Evolutionary conservation across 2,888 invertebrate species (phyloP).

Genomic region (Papilio elwesi): DNA sequence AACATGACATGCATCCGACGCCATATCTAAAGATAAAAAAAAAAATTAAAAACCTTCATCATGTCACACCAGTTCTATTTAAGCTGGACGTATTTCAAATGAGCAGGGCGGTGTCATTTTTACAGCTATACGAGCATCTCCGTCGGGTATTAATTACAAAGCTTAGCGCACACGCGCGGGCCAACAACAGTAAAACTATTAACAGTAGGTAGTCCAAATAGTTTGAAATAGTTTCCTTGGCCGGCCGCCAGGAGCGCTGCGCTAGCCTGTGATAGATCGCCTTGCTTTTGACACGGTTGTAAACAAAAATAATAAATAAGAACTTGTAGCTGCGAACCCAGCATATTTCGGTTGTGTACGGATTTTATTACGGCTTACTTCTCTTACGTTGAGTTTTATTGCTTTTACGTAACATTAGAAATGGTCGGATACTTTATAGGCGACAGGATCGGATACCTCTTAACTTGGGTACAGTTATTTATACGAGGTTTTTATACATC

Average conservation of each 20-base stretch:
- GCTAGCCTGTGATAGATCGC: conserved; percentile 66
- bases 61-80: conserved; percentile 53
- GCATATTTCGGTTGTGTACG: conserved; percentile 63
- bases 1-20: conserved; percentile 41
- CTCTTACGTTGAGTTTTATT: conserved; percentile 65
- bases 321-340: conserved; percentile 46
- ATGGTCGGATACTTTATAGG: conserved; percentile 52
- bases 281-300: conserved; percentile 73
- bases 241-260: conserved; percentile 68
- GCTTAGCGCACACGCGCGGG: conserved; percentile 62
- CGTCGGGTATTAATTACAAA: conserved; percentile 68
- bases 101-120: conserved; percentile 56
- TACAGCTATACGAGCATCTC: conserved; percentile 57
- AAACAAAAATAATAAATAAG: conserved; percentile 79
- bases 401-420: conserved; percentile 67
- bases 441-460: conserved; percentile 47
- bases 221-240: conserved; percentile 78
- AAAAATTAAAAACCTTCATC: conserved; percentile 41
- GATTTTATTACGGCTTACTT: conserved; percentile 66
- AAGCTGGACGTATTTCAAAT: conserved; percentile 53
- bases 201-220: conserved; percentile 65
- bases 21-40: conserved; percentile 40
- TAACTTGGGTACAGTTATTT: conserved; percentile 31
- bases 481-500: conserved; percentile 28
- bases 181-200: conserved; percentile 75